Conservation (phyloP, 2,113 vertebrate species). For the Corythornis madagascariensis region DNA sequence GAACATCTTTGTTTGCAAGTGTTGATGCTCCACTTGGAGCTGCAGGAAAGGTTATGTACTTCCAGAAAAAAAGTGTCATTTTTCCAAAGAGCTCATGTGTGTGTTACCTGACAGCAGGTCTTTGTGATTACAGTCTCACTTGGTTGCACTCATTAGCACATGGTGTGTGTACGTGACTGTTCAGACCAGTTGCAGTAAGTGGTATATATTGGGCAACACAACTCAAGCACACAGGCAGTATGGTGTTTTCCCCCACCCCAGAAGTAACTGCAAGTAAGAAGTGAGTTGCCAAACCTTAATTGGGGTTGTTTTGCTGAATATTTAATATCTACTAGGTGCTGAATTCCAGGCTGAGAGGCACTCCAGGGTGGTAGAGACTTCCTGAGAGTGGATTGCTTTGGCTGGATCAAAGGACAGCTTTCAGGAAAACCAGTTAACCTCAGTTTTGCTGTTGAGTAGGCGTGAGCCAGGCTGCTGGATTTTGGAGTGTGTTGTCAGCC, state of each 20-base stretch:
- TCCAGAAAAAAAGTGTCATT: not conserved
- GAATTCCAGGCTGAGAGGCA: not conserved
- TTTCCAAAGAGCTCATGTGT: not conserved
- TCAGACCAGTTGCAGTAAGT: not conserved
- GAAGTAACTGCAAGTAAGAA: not conserved
- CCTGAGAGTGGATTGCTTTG: not conserved
- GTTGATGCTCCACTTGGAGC: not conserved
- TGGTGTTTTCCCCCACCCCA: not conserved
- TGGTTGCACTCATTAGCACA: not conserved
- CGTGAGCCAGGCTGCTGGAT: not conserved
- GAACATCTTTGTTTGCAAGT: not conserved
- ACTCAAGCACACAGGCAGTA: not conserved
- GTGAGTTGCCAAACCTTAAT: not conserved
- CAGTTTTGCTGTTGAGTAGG: not conserved
- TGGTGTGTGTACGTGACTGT: fast-evolving
- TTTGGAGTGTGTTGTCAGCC: not conserved
- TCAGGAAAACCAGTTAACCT: not conserved
- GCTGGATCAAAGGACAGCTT: not conserved
- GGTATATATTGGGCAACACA: not conserved
- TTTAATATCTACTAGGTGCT: not conserved
- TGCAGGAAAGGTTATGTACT: not conserved
- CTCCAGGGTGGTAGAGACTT: not conserved
- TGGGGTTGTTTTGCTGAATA: not conserved
- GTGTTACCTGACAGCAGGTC: not conserved
- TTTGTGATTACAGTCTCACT: not conserved